Base-by-base conservation (phyloP, 2,888 invertebrate species). In the Proisotoma minuta region DNA sequence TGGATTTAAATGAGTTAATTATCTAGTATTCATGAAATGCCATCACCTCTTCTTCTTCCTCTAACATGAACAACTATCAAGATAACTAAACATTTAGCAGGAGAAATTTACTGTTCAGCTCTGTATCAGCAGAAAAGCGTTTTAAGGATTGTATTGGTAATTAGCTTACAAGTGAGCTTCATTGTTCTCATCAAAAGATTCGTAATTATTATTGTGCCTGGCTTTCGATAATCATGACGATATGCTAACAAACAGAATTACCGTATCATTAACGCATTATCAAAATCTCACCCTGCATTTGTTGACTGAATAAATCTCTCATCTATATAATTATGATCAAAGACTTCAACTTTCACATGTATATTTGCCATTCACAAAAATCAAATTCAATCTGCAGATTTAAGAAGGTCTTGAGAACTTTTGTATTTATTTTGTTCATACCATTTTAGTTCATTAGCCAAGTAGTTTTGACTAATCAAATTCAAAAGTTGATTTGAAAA, bases 161-260 rank as follows among this genome's bases (percentile, higher is more conserved):
- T 43, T 43, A 43, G 43, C 43, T 20, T n/a, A 43, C 43, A 43
- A 43, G 18, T n/a, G 10, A 43, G 43, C 15, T n/a, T 43, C 43
- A 43, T 43, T 43, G 43, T 43, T 43, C 43, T 43, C 43, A n/a
- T 43, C 18, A 43, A 43, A 43, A 43, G 43, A 43, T 43, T 43
- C 43, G 43, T 43, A 43, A 43, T 43, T 43, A 43, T 43, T 43
- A 20, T n/a, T n/a, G 5, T 43, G 43, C 4, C 20, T 43, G 5
- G 43, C 43, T 43, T 43, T 43, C 43, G 20, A 43, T 43, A 43
- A 43, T 43, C 43, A 43, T 20, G 20, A n/a, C 43, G 5, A 43
- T 43, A 43, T n/a, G 43, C 18, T 43, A 43, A 43, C 43, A 43
- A 43, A 43, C 43, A n/a, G 34, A 34, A 34, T 34, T 34, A 15